Evolutionary conservation across 2,797 vertebrate genomes (phyloP), one percentile per base, ranked within the genome.

Genomic region (Acomys russatus): DNA sequence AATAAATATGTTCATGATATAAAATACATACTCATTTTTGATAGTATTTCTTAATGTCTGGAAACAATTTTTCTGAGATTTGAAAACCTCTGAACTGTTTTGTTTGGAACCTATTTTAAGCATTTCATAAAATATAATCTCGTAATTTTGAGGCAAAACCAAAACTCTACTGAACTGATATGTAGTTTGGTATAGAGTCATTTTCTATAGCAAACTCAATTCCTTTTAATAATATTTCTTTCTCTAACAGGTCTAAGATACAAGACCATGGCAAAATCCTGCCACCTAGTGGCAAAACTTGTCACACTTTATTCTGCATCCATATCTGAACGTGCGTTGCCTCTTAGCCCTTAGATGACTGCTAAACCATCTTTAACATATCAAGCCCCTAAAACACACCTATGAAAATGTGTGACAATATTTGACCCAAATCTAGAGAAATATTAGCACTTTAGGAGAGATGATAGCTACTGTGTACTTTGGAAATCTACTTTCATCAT

Each of bases 221-320:
- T 97, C 90, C 18, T 98, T 96, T 97, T 97, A 98, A 98, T 98
- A 98, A 98, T 86, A 92, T 94, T 84, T 76, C 0, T 22, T 97
- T 97, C 94, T 88, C 71, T 92, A 84, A 14, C 90, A 97, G 96
- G 97, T 12, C 71, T 71, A 64, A 97, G 95, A 97, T 54, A 83
- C 97, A 80, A 30, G 94, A 96, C 92, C 54, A 96, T 83, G 98
- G 98, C 97, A 98, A 97, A 98, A 98, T 98, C 97, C 98, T 98
- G 98, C 99, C 98, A 99, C 98, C 98, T 99, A 99, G 98, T 98
- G 98, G 98, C 94, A 97, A 96, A 98, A 95, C 15, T 5, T 85
- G 94, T 78, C 63, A 97, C 44, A 95, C 51, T 91, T 63, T 63
- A 76, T 59, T 95, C 15, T 89, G 93, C 97, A 79, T 59, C 59